Evolutionary conservation across 2,888 invertebrate genomes (phyloP).

Genomic region (Caenorhabditis uteleia): DNA sequence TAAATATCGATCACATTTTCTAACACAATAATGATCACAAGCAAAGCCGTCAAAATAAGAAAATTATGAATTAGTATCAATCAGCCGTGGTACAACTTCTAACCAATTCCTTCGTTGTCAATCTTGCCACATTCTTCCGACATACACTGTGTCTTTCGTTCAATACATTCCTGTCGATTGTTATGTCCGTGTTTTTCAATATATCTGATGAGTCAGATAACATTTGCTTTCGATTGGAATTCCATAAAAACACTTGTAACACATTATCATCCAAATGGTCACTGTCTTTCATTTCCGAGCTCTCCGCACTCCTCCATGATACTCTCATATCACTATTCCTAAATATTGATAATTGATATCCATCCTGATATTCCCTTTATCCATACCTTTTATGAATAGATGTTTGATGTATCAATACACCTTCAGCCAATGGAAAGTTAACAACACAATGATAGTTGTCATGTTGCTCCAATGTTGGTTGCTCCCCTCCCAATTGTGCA

Average conservation of each 20-base stretch:
- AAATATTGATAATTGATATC: conserved; percentile 8
- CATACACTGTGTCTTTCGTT: conserved; percentile 51
- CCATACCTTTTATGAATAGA: conserved; percentile 40
- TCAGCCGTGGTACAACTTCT: conserved; percentile 61
- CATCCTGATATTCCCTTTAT: background rate
- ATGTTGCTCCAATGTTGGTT: background rate
- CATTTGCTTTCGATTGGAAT: conserved; percentile 41
- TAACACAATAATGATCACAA: no score
- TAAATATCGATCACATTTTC: no score
- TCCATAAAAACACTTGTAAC: conserved; percentile 56
- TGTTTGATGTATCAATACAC: conserved; percentile 60
- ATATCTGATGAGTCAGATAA: conserved; percentile 50
- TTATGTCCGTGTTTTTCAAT: conserved; percentile 51
- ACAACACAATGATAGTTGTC: conserved; percentile 47
- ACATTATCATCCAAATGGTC: conserved; percentile 64
- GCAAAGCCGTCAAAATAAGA: no score
- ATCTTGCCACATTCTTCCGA: conserved; percentile 40
- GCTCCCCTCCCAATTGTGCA: conserved; percentile 16
- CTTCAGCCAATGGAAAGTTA: conserved; percentile 62
- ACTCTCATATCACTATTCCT: conserved; percentile 52
- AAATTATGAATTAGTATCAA: conserved; percentile 16
- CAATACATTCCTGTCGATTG: conserved; percentile 54
- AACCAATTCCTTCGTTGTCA: conserved; percentile 52
- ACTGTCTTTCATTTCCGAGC: conserved; percentile 60
- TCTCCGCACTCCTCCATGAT: conserved; percentile 60